phyloP scores from a whole-genome alignment of 2,113 vertebrate genomes.

The Dicaeum eximium region DNA sequence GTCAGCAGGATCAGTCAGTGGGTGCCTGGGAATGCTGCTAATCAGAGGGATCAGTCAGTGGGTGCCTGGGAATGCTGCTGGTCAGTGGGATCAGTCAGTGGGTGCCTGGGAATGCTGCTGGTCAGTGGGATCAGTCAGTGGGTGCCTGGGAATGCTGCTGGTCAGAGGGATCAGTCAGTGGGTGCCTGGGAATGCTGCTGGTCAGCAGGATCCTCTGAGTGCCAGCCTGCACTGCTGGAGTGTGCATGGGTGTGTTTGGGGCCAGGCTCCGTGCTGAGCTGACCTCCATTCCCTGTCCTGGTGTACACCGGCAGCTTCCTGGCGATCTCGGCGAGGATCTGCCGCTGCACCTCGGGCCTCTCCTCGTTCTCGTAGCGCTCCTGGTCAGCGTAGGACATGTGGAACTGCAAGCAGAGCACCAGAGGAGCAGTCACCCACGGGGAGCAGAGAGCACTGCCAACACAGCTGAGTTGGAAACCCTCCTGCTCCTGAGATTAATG shows the following conservation, averaged over 20 bases:
- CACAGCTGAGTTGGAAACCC: accelerated
- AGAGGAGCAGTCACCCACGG: not conserved
- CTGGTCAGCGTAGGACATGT: constrained; percentile 90
- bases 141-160: accelerated
- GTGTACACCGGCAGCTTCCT: constrained; percentile 91
- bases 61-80: accelerated
- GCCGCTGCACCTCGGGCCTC: constrained; percentile 89
- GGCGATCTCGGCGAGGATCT: constrained; percentile 89
- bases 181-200: accelerated
- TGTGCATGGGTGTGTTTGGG: accelerated
- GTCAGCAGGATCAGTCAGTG: too few species aligned
- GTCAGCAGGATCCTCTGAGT: accelerated
- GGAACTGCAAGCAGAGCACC: constrained; percentile 77
- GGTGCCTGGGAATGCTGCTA: accelerated
- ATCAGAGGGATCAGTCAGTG: accelerated
- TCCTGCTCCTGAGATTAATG: not conserved
- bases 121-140: accelerated
- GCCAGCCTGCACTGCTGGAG: accelerated
- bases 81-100: accelerated
- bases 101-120: accelerated
- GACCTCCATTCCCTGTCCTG: constrained; percentile 88
- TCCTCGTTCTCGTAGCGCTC: constrained; percentile 93
- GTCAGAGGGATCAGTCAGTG: accelerated
- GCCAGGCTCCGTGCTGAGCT: not conserved
- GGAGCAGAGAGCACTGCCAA: accelerated